Evolutionary conservation across 2,888 invertebrate species (phyloP).

Genomic region (Belgica antarctica): DNA sequence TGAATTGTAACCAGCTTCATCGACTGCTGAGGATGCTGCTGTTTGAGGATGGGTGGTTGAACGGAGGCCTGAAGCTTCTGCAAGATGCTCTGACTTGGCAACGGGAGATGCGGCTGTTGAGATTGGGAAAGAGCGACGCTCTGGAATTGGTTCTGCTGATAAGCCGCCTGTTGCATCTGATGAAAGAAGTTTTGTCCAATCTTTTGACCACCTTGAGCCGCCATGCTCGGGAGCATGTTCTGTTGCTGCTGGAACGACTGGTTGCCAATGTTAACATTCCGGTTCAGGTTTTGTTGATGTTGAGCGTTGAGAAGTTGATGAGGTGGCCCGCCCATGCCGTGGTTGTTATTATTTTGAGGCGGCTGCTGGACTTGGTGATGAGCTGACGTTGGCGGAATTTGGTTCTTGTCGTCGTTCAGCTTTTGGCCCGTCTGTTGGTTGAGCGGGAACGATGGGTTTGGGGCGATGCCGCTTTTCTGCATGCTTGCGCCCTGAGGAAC

Average conservation of each 20-base stretch:
- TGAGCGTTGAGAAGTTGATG: constrained; percentile 8
- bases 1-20: neutral
- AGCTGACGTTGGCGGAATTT: neutral
- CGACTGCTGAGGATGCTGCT: neutral
- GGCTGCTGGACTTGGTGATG: constrained; percentile 12
- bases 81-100: neutral
- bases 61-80: neutral
- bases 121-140: too few relatives aligned
- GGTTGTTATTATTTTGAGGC: constrained; percentile 26
- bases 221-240: neutral
- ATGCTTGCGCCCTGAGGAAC: neutral
- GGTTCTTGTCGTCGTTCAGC: constrained; percentile 12
- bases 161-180: neutral
- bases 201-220: neutral
- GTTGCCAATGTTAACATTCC: neutral
- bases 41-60: too few relatives aligned
- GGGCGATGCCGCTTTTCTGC: neutral
- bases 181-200: too few relatives aligned
- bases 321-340: neutral
- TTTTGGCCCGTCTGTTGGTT: neutral
- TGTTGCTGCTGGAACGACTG: neutral
- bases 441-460: neutral
- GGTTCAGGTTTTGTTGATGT: neutral
- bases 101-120: neutral
- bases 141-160: neutral